Evolutionary conservation across 37 sponge, comb jelly and placozoan genomes (phyloP).

Genomic region (Hexactinellida sp.): DNA sequence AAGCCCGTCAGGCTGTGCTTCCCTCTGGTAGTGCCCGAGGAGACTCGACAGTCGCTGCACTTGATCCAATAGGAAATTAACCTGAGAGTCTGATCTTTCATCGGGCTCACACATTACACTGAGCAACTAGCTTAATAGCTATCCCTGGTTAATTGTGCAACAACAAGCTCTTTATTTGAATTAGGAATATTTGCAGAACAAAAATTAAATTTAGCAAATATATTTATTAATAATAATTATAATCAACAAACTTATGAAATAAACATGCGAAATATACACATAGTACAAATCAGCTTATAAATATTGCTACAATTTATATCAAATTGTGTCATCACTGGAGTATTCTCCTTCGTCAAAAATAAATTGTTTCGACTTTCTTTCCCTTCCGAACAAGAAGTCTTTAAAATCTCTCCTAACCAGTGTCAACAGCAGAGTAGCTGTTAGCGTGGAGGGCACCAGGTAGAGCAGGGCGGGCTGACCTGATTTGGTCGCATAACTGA

Average conservation of each 20-base stretch:
- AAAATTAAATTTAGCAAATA: too few relatives aligned
- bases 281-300: background rate
- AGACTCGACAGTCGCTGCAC: background rate
- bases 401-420: background rate
- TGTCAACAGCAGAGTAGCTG: background rate
- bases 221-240: too few relatives aligned
- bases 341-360: background rate
- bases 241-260: background rate
- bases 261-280: background rate
- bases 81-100: background rate
- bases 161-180: background rate
- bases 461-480: background rate
- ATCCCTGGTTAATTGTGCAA: background rate
- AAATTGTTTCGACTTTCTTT: background rate
- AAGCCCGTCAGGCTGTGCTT: background rate
- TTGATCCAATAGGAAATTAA: slow-evolving; percentile 1
- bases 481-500: background rate
- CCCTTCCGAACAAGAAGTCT: background rate
- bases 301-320: background rate
- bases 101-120: background rate
- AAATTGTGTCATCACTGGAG: background rate
- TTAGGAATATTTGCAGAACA: background rate
- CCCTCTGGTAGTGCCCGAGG: background rate
- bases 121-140: too few relatives aligned
- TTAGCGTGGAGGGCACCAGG: background rate